A percentile compares a stretch with the other conserved stretches of the same genome.
Conservation (phyloP, 2,888 invertebrate species). For the Luffia ferchaultella region DNA sequence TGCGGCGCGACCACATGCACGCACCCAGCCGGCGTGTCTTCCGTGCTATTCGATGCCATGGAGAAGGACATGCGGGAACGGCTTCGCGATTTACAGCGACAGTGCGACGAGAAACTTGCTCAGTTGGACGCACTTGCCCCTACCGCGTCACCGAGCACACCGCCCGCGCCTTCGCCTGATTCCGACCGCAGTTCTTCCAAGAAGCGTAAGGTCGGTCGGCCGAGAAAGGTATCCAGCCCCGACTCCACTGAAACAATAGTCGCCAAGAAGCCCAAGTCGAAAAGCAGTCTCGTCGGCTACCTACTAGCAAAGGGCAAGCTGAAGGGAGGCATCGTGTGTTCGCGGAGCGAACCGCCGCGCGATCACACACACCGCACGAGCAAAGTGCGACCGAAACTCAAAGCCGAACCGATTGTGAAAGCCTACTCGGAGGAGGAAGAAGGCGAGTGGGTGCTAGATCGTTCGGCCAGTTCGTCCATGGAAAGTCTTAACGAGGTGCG, state of each 20-base stretch:
- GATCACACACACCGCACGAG: constrained; percentile 51
- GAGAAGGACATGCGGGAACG: constrained; percentile 85
- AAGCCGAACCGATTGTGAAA: constrained; percentile 75
- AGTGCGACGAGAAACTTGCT: constrained; percentile 84
- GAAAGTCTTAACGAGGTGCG: constrained; percentile 59
- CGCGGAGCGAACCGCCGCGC: constrained; percentile 60
- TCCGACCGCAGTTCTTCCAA: constrained; percentile 69
- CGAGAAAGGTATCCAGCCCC: constrained; percentile 73
- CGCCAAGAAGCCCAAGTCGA: constrained; percentile 80
- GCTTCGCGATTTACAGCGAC: constrained; percentile 81
- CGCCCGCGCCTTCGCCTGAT: constrained; percentile 53
- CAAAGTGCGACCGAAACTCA: constrained; percentile 76
- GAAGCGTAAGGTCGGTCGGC: constrained; percentile 84
- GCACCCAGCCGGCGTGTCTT: constrained; percentile 38
- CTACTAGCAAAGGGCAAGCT: constrained; percentile 71
- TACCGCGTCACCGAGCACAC: constrained; percentile 52
- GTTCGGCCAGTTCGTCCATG: constrained; percentile 63
- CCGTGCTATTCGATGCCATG: constrained; percentile 74
- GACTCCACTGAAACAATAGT: constrained; percentile 82
- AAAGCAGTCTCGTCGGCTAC: constrained; percentile 71
- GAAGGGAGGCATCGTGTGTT: constrained; percentile 58
- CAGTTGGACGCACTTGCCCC: constrained; percentile 79
- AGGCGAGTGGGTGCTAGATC: constrained; percentile 46
- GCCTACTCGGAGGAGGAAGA: constrained; percentile 65
- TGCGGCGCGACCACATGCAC: constrained; percentile 35